Percentiles rank a stretch among this genome's conserved stretches.
phyloP scores from a whole-genome alignment of 2,113 vertebrate species.

The Lepisosteus osseus region DNA sequence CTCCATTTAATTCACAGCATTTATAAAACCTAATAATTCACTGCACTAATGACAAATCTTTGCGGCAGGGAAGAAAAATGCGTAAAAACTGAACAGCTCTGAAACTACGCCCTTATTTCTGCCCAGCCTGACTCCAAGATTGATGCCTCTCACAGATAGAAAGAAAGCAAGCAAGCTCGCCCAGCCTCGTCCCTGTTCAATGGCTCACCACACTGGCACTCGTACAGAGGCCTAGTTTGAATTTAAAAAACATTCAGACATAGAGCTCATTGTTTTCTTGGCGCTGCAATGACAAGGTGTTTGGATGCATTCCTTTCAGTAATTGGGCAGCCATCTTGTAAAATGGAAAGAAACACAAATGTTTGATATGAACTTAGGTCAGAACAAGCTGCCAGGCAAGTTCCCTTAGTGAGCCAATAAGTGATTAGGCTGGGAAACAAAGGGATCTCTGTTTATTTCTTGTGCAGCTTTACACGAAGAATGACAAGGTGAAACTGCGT shows the following conservation, averaged over 20 bases:
- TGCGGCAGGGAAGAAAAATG: no score
- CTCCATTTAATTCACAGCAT: no score
- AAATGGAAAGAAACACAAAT: slow-evolving; percentile 6
- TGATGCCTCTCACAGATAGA: neutral
- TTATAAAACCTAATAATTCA: no score
- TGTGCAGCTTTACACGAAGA: neutral
- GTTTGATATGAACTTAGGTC: neutral
- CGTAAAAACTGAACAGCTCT: no score
- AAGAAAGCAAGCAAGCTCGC: neutral
- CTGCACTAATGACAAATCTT: no score
- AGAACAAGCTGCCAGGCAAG: slow-evolving; percentile 6
- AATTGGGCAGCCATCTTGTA: slow-evolving; percentile 35
- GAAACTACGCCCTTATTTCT: neutral
- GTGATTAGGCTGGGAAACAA: slow-evolving; percentile 11
- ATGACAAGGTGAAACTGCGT: slow-evolving; percentile 1
- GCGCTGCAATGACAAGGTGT: slow-evolving; percentile 22
- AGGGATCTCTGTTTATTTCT: neutral
- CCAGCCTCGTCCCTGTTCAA: neutral
- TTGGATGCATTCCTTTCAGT: slow-evolving; percentile 24
- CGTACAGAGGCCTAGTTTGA: neutral
- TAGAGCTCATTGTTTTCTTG: slow-evolving; percentile 22
- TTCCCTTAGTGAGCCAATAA: neutral
- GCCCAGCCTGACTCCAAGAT: neutral
- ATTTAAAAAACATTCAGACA: slow-evolving; percentile 23
- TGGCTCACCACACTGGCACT: neutral